phyloP scores from a whole-genome alignment of 2,113 vertebrate genomes.

The Tragelaphus buxtoni region DNA sequence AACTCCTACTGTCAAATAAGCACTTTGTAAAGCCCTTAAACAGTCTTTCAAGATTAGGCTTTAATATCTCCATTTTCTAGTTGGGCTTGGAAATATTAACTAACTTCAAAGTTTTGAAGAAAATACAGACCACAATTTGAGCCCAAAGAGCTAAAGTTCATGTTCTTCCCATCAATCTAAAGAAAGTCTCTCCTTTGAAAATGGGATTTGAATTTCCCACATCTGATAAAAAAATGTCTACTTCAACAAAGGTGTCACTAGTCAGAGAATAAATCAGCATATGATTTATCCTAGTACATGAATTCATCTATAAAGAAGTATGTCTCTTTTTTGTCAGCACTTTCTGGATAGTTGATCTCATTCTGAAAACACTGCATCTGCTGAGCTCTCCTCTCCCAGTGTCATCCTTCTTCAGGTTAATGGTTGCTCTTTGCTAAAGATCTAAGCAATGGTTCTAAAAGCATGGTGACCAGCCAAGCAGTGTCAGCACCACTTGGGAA shows the following conservation, averaged over 20 bases:
- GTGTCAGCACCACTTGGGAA: neutral
- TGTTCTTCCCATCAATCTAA: neutral
- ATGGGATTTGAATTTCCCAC: neutral
- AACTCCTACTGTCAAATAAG: neutral
- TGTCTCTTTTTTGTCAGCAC: neutral
- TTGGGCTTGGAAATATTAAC: neutral
- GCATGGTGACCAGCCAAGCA: neutral
- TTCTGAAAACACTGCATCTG: slow-evolving; percentile 5
- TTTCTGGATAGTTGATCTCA: neutral
- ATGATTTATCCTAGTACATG: neutral
- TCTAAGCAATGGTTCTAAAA: neutral
- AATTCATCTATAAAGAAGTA: neutral
- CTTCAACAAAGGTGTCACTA: neutral
- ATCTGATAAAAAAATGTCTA: neutral
- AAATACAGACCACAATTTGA: slow-evolving; percentile 9
- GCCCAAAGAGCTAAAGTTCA: neutral
- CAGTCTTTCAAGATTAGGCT: neutral
- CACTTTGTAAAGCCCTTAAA: neutral
- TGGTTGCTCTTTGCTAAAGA: neutral
- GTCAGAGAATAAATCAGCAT: neutral
- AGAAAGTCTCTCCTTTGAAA: slow-evolving; percentile 8
- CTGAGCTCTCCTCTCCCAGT: neutral
- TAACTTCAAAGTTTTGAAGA: slow-evolving; percentile 3
- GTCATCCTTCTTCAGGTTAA: neutral
- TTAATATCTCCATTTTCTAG: neutral